A percentile compares a stretch with the other conserved stretches of the same genome.
Conservation (phyloP, 2,888 invertebrate genomes). For the Pseudanteris insignis region DNA sequence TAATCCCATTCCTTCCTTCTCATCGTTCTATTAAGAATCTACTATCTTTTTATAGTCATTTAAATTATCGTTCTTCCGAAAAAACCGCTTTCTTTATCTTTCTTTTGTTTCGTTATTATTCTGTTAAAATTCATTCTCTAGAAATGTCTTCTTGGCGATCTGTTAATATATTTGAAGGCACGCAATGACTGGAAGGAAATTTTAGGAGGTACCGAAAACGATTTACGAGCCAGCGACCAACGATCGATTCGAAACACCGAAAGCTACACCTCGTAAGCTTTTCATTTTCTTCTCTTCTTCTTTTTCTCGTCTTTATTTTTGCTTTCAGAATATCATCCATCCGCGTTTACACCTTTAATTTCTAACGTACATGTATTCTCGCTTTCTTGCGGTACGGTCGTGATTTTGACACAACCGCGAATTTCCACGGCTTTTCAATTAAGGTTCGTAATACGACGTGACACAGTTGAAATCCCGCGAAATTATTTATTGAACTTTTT, state of each 20-base stretch:
- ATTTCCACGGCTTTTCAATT: too few species aligned
- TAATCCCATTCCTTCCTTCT: not conserved
- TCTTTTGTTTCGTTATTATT: constrained; percentile 16
- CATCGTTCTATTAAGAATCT: constrained; percentile 6
- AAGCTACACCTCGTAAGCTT: constrained; percentile 22
- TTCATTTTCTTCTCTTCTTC: constrained; percentile 3
- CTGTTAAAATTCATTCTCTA: constrained; percentile 40
- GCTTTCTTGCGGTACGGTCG: too few species aligned
- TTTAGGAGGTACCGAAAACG: constrained; percentile 46
- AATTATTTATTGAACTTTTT: constrained; percentile 10
- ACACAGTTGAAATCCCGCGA: constrained; percentile 11
- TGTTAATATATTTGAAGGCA: constrained; percentile 48
- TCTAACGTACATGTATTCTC: too few species aligned
- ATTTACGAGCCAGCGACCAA: constrained; percentile 18
- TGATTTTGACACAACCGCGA: too few species aligned
- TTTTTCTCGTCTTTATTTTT: constrained; percentile 3
- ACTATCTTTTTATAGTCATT: constrained; percentile 20
- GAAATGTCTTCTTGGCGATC: constrained; percentile 45
- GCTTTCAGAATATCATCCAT: constrained; percentile 1
- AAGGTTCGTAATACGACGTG: constrained; percentile 12
- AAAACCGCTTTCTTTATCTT: constrained; percentile 1
- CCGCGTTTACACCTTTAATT: not conserved
- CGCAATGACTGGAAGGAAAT: constrained; percentile 48
- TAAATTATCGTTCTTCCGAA: too few species aligned
- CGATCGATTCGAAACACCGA: constrained; percentile 9